Evolutionary conservation across 2,797 vertebrate genomes (phyloP).

Genomic region (Ceryle rudis): DNA sequence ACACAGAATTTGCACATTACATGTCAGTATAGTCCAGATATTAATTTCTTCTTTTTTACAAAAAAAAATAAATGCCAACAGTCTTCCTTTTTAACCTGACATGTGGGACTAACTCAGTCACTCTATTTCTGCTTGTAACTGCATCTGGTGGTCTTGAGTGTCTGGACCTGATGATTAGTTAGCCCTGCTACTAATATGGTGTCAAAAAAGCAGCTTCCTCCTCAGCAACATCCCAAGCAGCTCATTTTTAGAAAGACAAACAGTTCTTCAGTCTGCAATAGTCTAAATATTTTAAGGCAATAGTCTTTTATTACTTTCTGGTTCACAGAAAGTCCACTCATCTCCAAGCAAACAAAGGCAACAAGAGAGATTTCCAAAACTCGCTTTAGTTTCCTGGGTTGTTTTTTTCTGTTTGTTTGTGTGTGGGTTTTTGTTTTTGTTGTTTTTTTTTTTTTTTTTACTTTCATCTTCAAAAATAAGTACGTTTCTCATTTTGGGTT

Average conservation of each 20-base stretch:
- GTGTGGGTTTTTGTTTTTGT: not conserved
- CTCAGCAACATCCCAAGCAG: not conserved
- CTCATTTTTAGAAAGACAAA: not conserved
- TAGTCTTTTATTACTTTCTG: slow-evolving; percentile 62
- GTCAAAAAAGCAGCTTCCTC: not conserved
- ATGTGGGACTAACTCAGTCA: not conserved
- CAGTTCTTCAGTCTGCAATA: slow-evolving; percentile 31
- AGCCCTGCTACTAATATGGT: not conserved
- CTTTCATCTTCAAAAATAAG: not conserved
- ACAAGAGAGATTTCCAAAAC: slow-evolving; percentile 18
- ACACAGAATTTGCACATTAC: not conserved
- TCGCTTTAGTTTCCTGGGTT: not conserved
- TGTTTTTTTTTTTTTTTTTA: not conserved
- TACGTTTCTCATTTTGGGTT: not conserved
- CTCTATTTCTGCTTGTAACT: not conserved
- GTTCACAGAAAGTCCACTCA: slow-evolving; percentile 41
- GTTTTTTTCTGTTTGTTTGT: too few relatives aligned
- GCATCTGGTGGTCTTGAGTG: not conserved
- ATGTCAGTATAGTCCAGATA: not conserved
- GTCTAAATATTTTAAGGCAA: slow-evolving; percentile 48
- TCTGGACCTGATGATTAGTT: not conserved
- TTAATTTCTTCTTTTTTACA: not conserved
- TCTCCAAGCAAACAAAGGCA: slow-evolving; percentile 23
- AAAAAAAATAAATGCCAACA: not conserved
- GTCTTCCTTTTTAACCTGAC: not conserved